Percentiles rank a stretch among this genome's conserved stretches.
phyloP scores from a whole-genome alignment of 2,113 vertebrate species.

The Puffinus mauretanicus region DNA sequence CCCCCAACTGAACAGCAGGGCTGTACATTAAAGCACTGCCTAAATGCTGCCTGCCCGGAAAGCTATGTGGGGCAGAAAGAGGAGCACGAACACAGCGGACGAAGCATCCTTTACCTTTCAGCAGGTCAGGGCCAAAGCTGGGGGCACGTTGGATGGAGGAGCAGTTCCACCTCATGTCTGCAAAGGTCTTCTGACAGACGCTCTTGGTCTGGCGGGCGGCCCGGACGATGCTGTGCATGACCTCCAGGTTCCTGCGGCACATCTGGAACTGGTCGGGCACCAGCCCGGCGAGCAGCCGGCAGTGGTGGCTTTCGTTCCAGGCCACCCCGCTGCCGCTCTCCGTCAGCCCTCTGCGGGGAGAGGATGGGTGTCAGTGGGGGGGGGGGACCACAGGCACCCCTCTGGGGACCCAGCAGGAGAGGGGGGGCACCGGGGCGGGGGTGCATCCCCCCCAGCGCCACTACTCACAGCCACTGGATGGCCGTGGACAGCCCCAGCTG shows the following conservation, averaged over 20 bases:
- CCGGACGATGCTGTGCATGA: constrained; percentile 73
- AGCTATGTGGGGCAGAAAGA: not conserved
- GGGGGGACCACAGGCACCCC: not conserved
- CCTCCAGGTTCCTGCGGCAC: constrained; percentile 77
- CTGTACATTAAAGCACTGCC: not conserved
- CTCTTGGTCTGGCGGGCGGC: constrained; percentile 65
- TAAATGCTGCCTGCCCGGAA: not conserved
- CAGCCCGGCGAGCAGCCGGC: constrained; percentile 63
- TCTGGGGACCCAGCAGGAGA: not conserved
- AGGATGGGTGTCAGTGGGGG: not conserved
- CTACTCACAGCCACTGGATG: constrained; percentile 80
- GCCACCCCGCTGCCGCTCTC: constrained; percentile 51
- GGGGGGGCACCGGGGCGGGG: not conserved
- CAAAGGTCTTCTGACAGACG: constrained; percentile 69
- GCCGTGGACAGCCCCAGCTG: constrained; percentile 24
- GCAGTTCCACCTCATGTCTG: constrained; percentile 80
- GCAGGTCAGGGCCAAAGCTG: constrained; percentile 71
- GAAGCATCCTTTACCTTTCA: constrained; percentile 63
- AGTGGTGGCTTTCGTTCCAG: constrained; percentile 78
- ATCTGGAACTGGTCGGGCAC: constrained; percentile 71
- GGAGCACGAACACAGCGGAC: fast-evolving
- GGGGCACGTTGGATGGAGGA: constrained; percentile 72
- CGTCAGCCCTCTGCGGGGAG: constrained; percentile 63
- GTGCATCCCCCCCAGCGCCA: not conserved
- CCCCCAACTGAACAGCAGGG: fast-evolving